phyloP scores from a whole-genome alignment of 2,888 invertebrate genomes.

The Agriopis marginaria region DNA sequence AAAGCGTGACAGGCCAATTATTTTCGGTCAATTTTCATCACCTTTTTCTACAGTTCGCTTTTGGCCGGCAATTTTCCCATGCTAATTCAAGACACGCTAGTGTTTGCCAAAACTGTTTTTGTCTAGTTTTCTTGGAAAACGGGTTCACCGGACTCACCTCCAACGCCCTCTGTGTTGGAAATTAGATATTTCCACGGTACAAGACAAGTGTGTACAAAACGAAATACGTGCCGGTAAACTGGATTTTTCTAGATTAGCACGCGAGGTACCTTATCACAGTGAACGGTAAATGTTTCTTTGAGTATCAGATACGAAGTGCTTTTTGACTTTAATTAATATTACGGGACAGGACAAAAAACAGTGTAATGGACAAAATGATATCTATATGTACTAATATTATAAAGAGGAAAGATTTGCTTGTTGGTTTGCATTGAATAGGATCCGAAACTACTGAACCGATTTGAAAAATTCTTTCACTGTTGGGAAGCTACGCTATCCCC shows the following conservation, averaged over 20 bases:
- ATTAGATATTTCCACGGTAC: conserved; percentile 61
- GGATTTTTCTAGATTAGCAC: conserved; percentile 3
- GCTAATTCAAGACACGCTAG: conserved; percentile 70
- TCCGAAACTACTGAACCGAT: too few relatives aligned
- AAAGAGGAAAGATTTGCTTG: too few relatives aligned
- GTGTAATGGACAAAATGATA: too few relatives aligned
- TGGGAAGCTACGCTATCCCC: too few relatives aligned
- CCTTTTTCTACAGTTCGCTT: conserved; percentile 27
- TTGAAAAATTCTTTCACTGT: too few relatives aligned
- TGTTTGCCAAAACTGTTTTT: conserved; percentile 75
- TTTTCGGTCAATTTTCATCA: conserved; percentile 44
- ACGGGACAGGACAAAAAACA: background rate
- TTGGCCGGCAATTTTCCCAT: conserved; percentile 56
- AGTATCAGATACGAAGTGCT: background rate
- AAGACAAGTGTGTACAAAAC: conserved; percentile 31
- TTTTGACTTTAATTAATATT: background rate
- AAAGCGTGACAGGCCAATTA: conserved; percentile 48
- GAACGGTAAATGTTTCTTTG: background rate
- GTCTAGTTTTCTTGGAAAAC: conserved; percentile 71
- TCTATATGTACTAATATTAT: too few relatives aligned
- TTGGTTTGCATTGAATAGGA: too few relatives aligned
- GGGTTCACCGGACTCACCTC: conserved; percentile 71
- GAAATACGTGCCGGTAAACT: conserved; percentile 5
- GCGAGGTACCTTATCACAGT: background rate
- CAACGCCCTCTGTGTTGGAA: conserved; percentile 64